Base-by-base conservation (phyloP, 2,113 vertebrate genomes). In the Oreochromis aureus region DNA sequence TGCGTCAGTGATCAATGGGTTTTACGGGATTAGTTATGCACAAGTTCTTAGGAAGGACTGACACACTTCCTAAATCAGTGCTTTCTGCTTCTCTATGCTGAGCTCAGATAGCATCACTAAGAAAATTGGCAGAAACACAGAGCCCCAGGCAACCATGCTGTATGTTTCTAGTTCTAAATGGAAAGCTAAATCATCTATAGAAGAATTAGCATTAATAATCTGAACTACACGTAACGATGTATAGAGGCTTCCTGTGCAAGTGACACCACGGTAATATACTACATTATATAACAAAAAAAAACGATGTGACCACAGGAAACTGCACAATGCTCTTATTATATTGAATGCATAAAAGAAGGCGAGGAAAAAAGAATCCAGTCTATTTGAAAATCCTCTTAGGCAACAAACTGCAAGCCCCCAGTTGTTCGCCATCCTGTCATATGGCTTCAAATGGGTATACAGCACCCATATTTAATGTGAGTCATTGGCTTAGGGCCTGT, bases 401-500 rank as follows among this genome's bases (percentile, higher is more conserved):
- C 78, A 89, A 88, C 83, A 48, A 3, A 54, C 83, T 63, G 51
- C 41, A 61, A 90, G 85, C 27, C 73, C 85, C 18, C 56, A 53
- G 59, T 85, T 79, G 73, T 86, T 87, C 12, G 18, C 86, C 84
- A 88, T 54, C 81, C 92, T 89, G 88, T 94, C 90, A 90, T 34
- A 69, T 44, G 80, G 81, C 89, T 86, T 88, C 59, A 90, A 80
- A 87, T 82, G 86, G 88, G 61, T 84, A 85, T 84, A 92, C 81
- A 85, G 86, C 83, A 81, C 59, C 92, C 84, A 69, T 89, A 89
- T 93, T 92, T 92, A 92, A 94, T 95, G 89, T 85, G 90, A 95
- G 87, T 95, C 93, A 90, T 89, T 58, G 87, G 91, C 63, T 95
- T 94, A 93, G 22, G 83, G 86, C 84, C 90, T 92, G 95, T 92